phyloP scores from a whole-genome alignment of 2,888 invertebrate species.

The Polietes domitor region DNA sequence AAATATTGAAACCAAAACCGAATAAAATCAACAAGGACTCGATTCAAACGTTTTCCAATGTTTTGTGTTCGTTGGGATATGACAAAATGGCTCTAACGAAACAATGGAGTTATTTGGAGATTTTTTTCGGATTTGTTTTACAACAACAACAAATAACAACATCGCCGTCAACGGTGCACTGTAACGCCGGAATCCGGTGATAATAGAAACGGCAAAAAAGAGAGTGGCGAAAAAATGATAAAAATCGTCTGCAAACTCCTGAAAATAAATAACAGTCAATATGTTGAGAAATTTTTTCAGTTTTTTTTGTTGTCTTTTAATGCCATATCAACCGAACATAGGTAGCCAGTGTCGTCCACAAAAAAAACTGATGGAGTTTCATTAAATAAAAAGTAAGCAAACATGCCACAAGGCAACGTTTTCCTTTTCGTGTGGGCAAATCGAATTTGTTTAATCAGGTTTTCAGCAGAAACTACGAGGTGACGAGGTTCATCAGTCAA shows the following conservation, averaged over 20 bases:
- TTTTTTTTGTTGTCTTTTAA: no score
- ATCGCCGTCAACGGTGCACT: not conserved
- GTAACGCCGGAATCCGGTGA: conserved; percentile 62
- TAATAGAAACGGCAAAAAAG: conserved; percentile 40
- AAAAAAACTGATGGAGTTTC: no score
- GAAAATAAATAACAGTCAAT: conserved; percentile 57
- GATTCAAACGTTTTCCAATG: conserved; percentile 39
- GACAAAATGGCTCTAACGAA: conserved; percentile 64
- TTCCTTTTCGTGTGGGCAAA: no score
- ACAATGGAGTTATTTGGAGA: conserved; percentile 61
- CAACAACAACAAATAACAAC: not conserved
- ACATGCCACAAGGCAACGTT: no score
- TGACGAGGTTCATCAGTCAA: no score
- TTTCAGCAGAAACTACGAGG: no score
- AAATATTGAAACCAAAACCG: conserved; percentile 59
- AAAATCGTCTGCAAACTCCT: conserved; percentile 35
- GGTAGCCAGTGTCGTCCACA: no score
- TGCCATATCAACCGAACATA: no score
- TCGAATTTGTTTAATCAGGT: no score
- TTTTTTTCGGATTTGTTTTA: conserved; percentile 14
- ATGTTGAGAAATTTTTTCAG: no score
- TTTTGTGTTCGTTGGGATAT: conserved; percentile 33
- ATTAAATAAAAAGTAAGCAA: no score
- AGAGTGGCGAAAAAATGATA: conserved; percentile 31
- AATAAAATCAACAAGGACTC: conserved; percentile 34